Base-by-base conservation (phyloP, 2,797 vertebrate genomes). In the Myoxocephalus aenaeus region DNA sequence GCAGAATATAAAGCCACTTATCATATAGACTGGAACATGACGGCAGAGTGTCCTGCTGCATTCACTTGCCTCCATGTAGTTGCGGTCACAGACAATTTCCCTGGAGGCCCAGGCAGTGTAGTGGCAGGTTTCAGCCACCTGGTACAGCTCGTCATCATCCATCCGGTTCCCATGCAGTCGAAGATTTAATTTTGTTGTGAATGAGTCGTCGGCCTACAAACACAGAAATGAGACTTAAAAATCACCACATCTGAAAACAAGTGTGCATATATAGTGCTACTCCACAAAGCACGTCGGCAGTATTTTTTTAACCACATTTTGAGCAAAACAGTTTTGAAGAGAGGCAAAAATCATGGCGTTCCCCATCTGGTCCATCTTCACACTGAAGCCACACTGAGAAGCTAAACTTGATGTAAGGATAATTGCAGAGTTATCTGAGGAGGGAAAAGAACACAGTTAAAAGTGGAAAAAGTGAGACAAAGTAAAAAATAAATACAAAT, bases 51-150 rank as follows among this genome's bases (percentile, higher is more conserved):
- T 15, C 40, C 18, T 59, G 32, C 70, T 67, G 64, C 36, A 9
- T 61, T 79, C 73, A 87, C 93, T 87, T 88, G 94, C 96, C 93
- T 96, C 94, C 94, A 96, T 95, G 59, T 93, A 96, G 78, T 93
- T 94, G 29, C 11, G 82, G 72, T 92, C 90, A 84, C 95, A 96
- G 12, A 94, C 0, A 0, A 96, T 84, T 82, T 97, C 95, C 38
- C 96, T 93, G 0, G 85, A 91, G 62, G 88, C 91, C 95, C 91
- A 93, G 0, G 5, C 15, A 2, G 58, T 10, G n/a, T 93, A 93
- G 1, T 0, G 65, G 66, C 96, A 97, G 18, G 90, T 94, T 66
- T 93, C 65, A 10, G 51, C 85, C 83, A 94, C 91, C 58, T 86
- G 71, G 50, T 94, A 88, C 71, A 73, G 65, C 75, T 87, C 58